These are phyloP conservation scores for Sylvilagus floridanus DNA, from an alignment of 2,797 vertebrate species.

Conservation along the genomic window DNA sequence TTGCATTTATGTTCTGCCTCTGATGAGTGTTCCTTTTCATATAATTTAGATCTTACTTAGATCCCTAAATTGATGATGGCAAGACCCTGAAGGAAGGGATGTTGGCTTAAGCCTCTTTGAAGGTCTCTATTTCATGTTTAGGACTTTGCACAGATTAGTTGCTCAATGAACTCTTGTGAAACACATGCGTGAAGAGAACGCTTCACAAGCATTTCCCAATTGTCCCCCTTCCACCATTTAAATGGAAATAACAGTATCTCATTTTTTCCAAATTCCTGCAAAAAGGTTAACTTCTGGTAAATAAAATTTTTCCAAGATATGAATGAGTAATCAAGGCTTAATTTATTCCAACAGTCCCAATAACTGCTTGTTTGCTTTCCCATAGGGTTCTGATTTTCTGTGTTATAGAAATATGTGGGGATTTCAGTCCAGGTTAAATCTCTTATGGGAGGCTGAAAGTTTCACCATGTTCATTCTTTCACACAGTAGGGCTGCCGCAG, in stretches of 20 bases:
- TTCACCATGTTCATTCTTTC: neutral
- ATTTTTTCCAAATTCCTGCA: constrained; percentile 30
- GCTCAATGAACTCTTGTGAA: neutral
- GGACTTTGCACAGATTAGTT: neutral
- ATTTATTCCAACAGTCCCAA: constrained; percentile 16
- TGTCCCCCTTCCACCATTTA: neutral
- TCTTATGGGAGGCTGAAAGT: neutral
- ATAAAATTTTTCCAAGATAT: constrained; percentile 33
- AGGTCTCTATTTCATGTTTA: neutral
- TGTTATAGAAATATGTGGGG: neutral
- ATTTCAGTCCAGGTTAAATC: neutral
- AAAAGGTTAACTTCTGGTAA: constrained; percentile 52
- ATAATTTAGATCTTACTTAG: neutral
- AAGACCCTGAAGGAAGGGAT: neutral
- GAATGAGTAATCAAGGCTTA: constrained; percentile 35
- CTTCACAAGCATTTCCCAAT: neutral
- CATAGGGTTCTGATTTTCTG: neutral
- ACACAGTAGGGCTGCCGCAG: neutral
- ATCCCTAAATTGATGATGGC: neutral
- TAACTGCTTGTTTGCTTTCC: neutral
- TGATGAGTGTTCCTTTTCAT: neutral
- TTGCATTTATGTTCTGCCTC: neutral
- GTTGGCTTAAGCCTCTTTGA: neutral
- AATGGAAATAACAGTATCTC: neutral
- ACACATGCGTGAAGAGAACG: neutral